Evolutionary conservation across 2,797 vertebrate species (phyloP).

Genomic region (Mormyrops attenuatus): DNA sequence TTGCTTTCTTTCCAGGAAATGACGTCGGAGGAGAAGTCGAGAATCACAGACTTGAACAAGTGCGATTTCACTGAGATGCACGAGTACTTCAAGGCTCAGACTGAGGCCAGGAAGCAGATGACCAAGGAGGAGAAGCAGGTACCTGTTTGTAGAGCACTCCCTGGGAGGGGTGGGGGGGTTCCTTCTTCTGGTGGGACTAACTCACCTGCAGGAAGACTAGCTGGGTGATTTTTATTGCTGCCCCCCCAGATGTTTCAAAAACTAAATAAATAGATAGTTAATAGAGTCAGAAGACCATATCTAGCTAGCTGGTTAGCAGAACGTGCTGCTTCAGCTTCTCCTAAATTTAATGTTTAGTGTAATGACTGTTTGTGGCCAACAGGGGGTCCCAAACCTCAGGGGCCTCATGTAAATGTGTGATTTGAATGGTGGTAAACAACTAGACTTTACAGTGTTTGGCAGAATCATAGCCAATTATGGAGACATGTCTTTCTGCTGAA

Average conservation of each 20-base stretch:
- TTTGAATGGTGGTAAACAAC: not conserved
- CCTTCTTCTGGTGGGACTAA: not conserved
- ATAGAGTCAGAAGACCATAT: not conserved
- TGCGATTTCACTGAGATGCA: conserved; percentile 86
- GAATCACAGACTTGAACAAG: conserved; percentile 80
- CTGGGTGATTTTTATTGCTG: not conserved
- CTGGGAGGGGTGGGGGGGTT: not conserved
- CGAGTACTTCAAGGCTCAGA: conserved; percentile 85
- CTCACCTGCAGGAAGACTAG: not conserved
- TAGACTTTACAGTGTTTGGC: not conserved
- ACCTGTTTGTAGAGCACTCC: not conserved
- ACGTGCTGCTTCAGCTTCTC: not conserved
- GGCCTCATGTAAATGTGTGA: not conserved
- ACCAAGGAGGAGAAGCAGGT: conserved; percentile 90
- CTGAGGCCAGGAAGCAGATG: conserved; percentile 89
- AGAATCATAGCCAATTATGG: not conserved
- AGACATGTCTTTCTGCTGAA: not conserved
- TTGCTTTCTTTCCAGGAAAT: conserved; percentile 72
- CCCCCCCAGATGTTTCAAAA: not conserved
- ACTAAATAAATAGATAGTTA: not conserved
- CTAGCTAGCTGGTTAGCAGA: not conserved
- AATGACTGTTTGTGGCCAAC: not conserved
- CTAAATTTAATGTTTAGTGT: not conserved
- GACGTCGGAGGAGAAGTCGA: conserved; percentile 82
- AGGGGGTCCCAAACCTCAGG: not conserved